These are phyloP conservation scores for Drosophila yooni DNA, from an alignment of 2,888 invertebrate genomes.

Conservation along the genomic window DNA sequence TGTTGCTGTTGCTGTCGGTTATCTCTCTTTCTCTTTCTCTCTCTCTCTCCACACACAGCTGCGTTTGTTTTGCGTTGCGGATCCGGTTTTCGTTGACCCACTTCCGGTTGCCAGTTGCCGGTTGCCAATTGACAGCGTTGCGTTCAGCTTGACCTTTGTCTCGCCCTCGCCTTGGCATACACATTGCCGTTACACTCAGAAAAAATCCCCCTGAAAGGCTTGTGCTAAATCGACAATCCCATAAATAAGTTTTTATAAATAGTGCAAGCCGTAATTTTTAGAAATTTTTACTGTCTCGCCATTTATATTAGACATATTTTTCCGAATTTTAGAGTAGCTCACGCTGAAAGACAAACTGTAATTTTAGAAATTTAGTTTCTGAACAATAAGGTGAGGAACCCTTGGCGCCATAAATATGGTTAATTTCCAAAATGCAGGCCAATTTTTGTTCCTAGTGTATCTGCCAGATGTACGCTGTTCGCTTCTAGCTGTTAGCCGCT, in stretches of 20 bases:
- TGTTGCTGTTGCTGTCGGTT: slow-evolving; percentile 33
- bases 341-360: background rate
- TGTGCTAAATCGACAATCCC: background rate
- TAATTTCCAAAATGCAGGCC: background rate
- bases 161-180: slow-evolving; percentile 55
- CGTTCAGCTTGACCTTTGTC: slow-evolving; percentile 72
- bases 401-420: background rate
- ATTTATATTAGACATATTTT: background rate
- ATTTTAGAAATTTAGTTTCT: background rate
- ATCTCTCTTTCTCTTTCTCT: slow-evolving; percentile 1
- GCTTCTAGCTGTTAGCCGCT: background rate
- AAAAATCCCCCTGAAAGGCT: background rate
- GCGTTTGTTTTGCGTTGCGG: slow-evolving; percentile 61
- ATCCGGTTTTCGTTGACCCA: slow-evolving; percentile 83
- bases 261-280: no score
- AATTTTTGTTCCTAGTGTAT: background rate
- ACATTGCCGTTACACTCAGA: slow-evolving; percentile 12
- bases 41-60: slow-evolving; percentile 69
- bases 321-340: background rate
- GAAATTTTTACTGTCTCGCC: background rate
- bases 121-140: slow-evolving; percentile 45
- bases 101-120: slow-evolving; percentile 76
- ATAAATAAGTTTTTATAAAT: background rate
- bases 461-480: background rate
- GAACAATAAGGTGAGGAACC: background rate